A percentile compares a stretch with the other conserved stretches of the same genome.
Evolutionary conservation across 2,113 vertebrate genomes (phyloP).

Genomic region (Zootoca vivipara): DNA sequence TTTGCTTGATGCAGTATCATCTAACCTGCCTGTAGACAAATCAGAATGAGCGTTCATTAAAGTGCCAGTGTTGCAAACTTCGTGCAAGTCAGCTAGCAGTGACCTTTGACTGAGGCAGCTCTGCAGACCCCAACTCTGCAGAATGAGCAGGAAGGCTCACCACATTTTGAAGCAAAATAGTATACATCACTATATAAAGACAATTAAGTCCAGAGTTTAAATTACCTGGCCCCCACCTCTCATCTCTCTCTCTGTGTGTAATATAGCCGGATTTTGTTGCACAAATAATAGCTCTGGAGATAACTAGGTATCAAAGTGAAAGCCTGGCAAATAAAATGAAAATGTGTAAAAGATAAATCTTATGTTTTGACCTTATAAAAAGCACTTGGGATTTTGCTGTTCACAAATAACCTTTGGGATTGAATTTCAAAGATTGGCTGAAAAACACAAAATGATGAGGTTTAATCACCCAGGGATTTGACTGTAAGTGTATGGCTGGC

Average conservation of each 20-base stretch:
- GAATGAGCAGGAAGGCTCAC: not conserved
- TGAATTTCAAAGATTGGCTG: slow-evolving; percentile 51
- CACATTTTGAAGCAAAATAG: not conserved
- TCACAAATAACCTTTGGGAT: slow-evolving; percentile 48
- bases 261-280: slow-evolving; percentile 29
- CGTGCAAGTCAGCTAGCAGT: too few species aligned
- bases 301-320: slow-evolving; percentile 54
- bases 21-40: too few species aligned
- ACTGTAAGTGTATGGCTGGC: not conserved
- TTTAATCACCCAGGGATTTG: slow-evolving; percentile 43
- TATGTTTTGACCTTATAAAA: not conserved
- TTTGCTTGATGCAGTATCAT: too few species aligned
- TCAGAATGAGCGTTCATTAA: too few species aligned
- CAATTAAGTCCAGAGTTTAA: not conserved
- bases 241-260: not conserved
- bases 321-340: slow-evolving; percentile 51
- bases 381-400: slow-evolving; percentile 34
- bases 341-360: slow-evolving; percentile 57
- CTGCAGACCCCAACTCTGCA: not conserved
- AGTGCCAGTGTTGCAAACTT: too few species aligned
- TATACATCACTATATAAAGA: not conserved
- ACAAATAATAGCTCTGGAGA: slow-evolving; percentile 36
- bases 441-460: slow-evolving; percentile 34
- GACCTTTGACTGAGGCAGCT: not conserved
- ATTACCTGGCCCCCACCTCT: not conserved